Evolutionary conservation across 2,113 vertebrate species (phyloP).

Genomic region (Daubentonia madagascariensis): DNA sequence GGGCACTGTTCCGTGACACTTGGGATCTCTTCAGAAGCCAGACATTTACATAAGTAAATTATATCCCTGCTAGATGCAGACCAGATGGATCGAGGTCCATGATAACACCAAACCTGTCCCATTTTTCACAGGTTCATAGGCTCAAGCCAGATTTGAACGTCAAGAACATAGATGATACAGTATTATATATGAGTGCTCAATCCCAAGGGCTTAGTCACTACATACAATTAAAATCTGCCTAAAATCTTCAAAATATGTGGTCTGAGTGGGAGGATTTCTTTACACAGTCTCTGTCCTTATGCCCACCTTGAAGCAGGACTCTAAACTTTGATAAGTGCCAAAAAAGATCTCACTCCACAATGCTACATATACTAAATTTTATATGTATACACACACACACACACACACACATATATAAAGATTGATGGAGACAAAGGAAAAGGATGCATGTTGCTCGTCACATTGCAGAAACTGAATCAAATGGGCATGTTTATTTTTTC

Average conservation of each 20-base stretch:
- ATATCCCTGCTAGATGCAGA: not conserved
- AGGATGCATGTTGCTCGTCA: not conserved
- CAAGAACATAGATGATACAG: not conserved
- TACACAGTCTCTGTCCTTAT: not conserved
- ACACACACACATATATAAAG: too few species aligned
- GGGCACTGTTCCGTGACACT: not conserved
- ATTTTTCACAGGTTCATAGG: not conserved
- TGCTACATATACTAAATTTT: not conserved
- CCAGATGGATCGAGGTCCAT: not conserved
- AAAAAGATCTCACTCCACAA: not conserved
- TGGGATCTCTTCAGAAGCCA: not conserved
- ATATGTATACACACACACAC: not conserved
- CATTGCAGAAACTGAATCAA: not conserved
- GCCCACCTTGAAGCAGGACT: not conserved
- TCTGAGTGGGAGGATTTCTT: not conserved
- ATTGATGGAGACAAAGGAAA: not conserved
- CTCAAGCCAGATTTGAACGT: not conserved
- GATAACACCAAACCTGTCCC: not conserved
- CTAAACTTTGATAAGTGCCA: not conserved
- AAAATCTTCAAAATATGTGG: not conserved
- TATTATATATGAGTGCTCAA: not conserved
- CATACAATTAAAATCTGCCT: not conserved
- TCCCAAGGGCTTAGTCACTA: not conserved
- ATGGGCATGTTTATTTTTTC: not conserved
- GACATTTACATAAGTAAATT: not conserved